Percentiles rank a stretch among this genome's conserved stretches.
These are phyloP conservation scores for Enteromius treurensis DNA, from an alignment of 2,797 vertebrate genomes.

Conservation along the genomic window DNA sequence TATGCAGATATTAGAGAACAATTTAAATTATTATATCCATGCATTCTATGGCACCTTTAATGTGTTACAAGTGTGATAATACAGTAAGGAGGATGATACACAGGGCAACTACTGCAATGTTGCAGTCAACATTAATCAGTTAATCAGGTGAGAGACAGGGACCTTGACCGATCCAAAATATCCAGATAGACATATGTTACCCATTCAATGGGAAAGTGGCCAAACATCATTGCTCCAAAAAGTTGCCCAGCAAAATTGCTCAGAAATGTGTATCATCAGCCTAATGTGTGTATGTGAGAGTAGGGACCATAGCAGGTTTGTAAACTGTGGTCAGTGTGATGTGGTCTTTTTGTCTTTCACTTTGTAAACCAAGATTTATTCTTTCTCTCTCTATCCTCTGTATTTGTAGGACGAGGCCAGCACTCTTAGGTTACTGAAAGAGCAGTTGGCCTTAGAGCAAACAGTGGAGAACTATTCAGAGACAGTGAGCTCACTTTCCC, in stretches of 20 bases:
- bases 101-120: not conserved
- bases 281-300: not conserved
- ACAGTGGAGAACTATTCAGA: slow-evolving; percentile 90
- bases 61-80: not conserved
- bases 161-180: not conserved
- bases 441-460: slow-evolving; percentile 89
- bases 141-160: not conserved
- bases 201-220: no score
- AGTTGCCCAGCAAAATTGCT: no score
- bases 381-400: not conserved
- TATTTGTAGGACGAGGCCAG: slow-evolving; percentile 61
- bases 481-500: slow-evolving; percentile 87
- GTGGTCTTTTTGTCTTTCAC: not conserved
- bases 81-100: not conserved
- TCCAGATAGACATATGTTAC: not conserved
- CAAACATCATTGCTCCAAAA: not conserved
- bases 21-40: no score
- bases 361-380: slow-evolving; percentile 3
- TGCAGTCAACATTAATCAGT: not conserved
- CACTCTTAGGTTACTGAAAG: slow-evolving; percentile 90
- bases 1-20: no score
- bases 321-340: slow-evolving; percentile 6
- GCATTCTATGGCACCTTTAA: not conserved
- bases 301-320: not conserved
- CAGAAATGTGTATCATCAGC: not conserved